Base-by-base conservation (phyloP, 2,888 invertebrate species). In the Serrognathus titanus region DNA sequence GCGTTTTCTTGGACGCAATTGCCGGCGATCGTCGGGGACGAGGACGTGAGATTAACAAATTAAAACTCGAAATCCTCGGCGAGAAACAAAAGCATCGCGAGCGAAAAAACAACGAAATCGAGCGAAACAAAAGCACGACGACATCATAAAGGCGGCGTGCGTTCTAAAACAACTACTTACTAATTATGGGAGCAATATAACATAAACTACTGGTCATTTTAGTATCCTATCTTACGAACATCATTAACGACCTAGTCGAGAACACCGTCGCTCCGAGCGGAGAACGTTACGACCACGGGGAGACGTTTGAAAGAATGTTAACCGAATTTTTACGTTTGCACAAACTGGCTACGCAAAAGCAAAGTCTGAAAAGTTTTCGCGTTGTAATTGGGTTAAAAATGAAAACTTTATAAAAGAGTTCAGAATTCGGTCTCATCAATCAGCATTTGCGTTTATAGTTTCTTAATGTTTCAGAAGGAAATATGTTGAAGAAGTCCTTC, bases 171-270 rank as follows among this genome's bases (percentile, higher is more conserved):
- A 61, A 59, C 59, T 58, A 59, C 53, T 59, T 59, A 60, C 62
- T 62, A 62, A 62, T 62, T 62, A 60, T 57, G 60, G 62, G 60
- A 58, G 62, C 58, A 58, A 62, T 60, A 62, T 60, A 62, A 62
- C 60, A 58, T 60, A 59, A 60, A 62, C 62, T 62, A 62, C 60
- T 20, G 43, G 43, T 43, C 43, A 43, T 43, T 43, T 43, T 43
- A 43, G 43, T 43, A 43, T 43, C 43, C 43, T 43, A 43, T 43
- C 43, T 43, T 16, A 9, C 43, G 13, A 20, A 43, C 10, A 43
- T 43, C 43, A 43, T 43, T 43, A 43, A 43, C 16, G 20, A 11
- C 12, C 9, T 43, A 43, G 10, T 20, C 9, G 9, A 3, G 16
- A 16, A 9, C 43, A 16, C n/a, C 12, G 20, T 43, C 43, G 13